Conservation (phyloP, 2,113 vertebrate genomes). For the Chascanopsetta lugubris region DNA sequence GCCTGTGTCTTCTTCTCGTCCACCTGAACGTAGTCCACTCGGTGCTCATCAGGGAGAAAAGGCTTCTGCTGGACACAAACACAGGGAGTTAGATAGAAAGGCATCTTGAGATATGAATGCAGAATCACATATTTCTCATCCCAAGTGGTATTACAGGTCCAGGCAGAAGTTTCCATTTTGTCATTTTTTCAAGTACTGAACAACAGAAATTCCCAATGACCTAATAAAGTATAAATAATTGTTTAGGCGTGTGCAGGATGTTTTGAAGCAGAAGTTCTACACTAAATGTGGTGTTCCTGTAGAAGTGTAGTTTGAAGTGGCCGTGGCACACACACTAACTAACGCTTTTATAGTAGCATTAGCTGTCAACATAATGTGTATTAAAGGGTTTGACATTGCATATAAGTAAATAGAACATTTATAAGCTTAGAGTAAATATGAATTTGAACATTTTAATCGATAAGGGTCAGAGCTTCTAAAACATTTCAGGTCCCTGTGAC, state of each 20-base stretch:
- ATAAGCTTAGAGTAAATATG: not conserved
- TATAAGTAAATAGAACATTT: not conserved
- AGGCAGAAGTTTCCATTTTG: no score
- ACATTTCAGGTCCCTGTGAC: no score
- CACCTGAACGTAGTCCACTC: conserved; percentile 95
- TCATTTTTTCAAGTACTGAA: no score
- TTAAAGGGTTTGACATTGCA: no score
- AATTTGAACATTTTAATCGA: conserved; percentile 4
- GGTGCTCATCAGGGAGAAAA: conserved; percentile 88
- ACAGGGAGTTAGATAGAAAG: conserved; percentile 1
- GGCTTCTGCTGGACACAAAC: conserved; percentile 84
- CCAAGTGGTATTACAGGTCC: no score
- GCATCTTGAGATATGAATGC: not conserved
- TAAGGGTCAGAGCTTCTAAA: not conserved
- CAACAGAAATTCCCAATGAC: no score
- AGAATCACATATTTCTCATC: not conserved
- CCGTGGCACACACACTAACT: no score
- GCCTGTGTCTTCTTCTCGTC: conserved; percentile 99
- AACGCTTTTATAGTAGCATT: not conserved
- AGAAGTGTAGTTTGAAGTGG: no score
- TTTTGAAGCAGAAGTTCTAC: no score
- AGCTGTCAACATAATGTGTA: not conserved
- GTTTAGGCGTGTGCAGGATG: no score
- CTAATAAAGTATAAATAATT: no score
- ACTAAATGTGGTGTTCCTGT: no score